These are phyloP conservation scores for Muscidifurax raptorellus DNA, from an alignment of 1,140 invertebrate species.

Conservation along the genomic window DNA sequence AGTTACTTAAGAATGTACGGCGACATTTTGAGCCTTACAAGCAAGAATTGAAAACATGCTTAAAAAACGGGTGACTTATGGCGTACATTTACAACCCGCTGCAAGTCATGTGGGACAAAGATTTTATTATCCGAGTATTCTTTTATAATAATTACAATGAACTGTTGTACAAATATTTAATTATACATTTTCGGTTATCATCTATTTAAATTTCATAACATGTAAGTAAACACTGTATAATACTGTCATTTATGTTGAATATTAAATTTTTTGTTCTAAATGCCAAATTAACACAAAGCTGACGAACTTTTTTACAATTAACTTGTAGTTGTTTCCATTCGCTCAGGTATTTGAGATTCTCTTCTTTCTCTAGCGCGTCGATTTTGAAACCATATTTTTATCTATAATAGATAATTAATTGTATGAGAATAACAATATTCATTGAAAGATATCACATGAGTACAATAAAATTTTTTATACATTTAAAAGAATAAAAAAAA, in stretches of 20 bases:
- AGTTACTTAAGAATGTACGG: slow-evolving; percentile 43
- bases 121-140: slow-evolving; percentile 49
- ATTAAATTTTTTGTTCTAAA: slow-evolving; percentile 34
- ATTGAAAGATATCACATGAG: slow-evolving; percentile 1
- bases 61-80: slow-evolving; percentile 50
- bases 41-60: slow-evolving; percentile 28
- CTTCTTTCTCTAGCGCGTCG: slow-evolving; percentile 83
- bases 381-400: slow-evolving; percentile 92
- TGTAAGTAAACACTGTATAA: slow-evolving; percentile 29
- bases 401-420: slow-evolving; percentile 71
- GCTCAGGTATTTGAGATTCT: slow-evolving; percentile 67
- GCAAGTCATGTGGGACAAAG: slow-evolving; percentile 38
- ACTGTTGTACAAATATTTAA: slow-evolving; percentile 60
- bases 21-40: slow-evolving; percentile 4
- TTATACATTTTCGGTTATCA: slow-evolving; percentile 49
- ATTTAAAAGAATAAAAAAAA: background rate
- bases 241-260: slow-evolving; percentile 47
- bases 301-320: slow-evolving; percentile 38
- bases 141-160: slow-evolving; percentile 55
- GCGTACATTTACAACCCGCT: slow-evolving; percentile 17
- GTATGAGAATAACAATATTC: background rate
- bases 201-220: slow-evolving; percentile 42
- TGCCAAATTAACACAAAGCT: slow-evolving; percentile 21
- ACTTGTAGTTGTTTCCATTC: slow-evolving; percentile 17
- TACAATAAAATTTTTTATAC: slow-evolving; percentile 27